A percentile compares a stretch with the other conserved stretches of the same genome.
Evolutionary conservation across 2,797 vertebrate genomes (phyloP).

Genomic region (Leuciscus waleckii): DNA sequence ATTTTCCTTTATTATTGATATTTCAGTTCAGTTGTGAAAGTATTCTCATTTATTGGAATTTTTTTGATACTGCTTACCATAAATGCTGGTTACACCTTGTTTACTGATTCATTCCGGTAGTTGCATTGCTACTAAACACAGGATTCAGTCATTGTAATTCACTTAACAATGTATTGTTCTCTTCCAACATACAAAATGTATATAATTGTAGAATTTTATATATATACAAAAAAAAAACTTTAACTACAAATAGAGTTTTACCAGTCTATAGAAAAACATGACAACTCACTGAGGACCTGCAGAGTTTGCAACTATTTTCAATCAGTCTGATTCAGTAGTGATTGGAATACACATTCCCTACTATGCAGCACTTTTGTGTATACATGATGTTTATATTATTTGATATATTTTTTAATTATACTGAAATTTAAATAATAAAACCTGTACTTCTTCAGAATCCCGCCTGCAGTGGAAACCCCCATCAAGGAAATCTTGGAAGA

Average conservation of each 20-base stretch:
- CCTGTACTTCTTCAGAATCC: neutral
- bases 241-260: neutral
- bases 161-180: too few species aligned
- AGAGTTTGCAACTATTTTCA: neutral
- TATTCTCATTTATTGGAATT: neutral
- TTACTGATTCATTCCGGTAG: neutral
- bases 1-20: neutral
- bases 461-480: neutral
- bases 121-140: neutral
- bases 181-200: too few species aligned
- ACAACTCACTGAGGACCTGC: neutral
- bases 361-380: neutral
- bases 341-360: neutral
- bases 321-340: neutral
- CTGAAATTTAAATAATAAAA: constrained; percentile 7
- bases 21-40: neutral
- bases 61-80: neutral
- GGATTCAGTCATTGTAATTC: neutral
- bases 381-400: neutral
- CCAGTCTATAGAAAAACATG: neutral
- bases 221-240: too few species aligned
- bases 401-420: neutral
- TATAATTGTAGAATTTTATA: too few species aligned
- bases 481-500: constrained; percentile 19
- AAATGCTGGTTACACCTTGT: neutral